Conservation (phyloP, 2,888 invertebrate genomes). For the Dynastes hyllus region DNA sequence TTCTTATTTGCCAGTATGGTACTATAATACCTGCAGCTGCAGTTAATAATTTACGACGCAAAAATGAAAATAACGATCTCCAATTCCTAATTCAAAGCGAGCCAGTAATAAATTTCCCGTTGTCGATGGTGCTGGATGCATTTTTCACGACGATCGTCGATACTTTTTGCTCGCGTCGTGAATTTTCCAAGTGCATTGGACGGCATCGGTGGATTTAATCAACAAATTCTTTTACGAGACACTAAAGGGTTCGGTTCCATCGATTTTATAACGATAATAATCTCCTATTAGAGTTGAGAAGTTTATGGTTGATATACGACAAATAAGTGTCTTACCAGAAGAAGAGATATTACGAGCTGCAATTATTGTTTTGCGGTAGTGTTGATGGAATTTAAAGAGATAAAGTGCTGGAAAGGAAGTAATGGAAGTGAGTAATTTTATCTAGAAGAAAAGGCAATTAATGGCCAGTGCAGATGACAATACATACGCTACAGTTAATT, state of each 20-base stretch:
- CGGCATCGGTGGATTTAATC: not conserved
- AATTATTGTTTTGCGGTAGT: too few species aligned
- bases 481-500: too few species aligned
- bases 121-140: not conserved
- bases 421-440: too few species aligned
- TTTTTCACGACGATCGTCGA: not conserved
- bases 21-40: too few species aligned
- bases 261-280: slow-evolving; percentile 9
- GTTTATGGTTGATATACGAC: not conserved
- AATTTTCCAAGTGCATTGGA: not conserved
- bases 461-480: too few species aligned
- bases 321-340: not conserved
- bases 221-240: not conserved
- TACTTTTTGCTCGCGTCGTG: not conserved
- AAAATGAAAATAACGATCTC: not conserved
- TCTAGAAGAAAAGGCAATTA: too few species aligned
- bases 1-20: too few species aligned
- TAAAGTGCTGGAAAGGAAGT: too few species aligned
- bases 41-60: too few species aligned
- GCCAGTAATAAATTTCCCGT: not conserved
- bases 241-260: not conserved
- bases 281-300: not conserved
- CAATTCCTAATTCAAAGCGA: not conserved
- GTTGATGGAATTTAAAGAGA: too few species aligned
- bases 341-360: too few species aligned